These are phyloP conservation scores for Pachypeltis micranthus DNA, from an alignment of 1,140 invertebrate genomes.

Conservation along the genomic window DNA sequence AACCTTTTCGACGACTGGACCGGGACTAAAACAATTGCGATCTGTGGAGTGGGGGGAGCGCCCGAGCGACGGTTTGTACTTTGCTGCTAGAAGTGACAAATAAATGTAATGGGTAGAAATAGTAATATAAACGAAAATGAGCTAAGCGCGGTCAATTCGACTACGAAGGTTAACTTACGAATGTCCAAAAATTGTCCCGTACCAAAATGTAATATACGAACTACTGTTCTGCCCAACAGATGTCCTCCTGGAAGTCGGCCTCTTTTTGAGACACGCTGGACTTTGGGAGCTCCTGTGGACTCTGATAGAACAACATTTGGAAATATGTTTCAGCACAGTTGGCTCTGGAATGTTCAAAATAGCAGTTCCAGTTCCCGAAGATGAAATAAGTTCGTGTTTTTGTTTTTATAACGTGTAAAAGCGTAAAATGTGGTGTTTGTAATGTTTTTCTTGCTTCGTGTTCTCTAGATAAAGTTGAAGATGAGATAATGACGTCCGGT, in stretches of 20 bases:
- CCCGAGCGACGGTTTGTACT: not conserved
- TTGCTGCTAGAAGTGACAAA: not conserved
- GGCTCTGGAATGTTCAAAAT: constrained; percentile 21
- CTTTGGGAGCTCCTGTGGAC: constrained; percentile 52
- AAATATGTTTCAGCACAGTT: constrained; percentile 40
- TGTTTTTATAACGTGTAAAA: no score
- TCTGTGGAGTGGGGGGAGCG: not conserved
- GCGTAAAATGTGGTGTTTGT: no score
- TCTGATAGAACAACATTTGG: constrained; percentile 44
- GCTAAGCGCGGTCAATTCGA: no score
- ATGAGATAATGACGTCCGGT: constrained; percentile 46
- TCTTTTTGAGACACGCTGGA: constrained; percentile 52
- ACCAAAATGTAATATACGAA: no score
- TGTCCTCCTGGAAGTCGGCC: constrained; percentile 44
- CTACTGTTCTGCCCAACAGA: no score
- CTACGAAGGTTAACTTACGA: not conserved
- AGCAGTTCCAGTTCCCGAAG: constrained; percentile 16
- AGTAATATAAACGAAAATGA: no score
- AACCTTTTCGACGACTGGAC: not conserved
- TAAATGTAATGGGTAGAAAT: no score
- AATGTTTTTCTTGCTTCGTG: not conserved
- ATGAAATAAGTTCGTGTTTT: constrained; percentile 19
- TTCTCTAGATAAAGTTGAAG: constrained; percentile 44
- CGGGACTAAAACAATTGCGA: no score
- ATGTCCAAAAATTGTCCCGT: no score